Conservation (phyloP, 2,113 vertebrate genomes). For the Pygoscelis adeliae region DNA sequence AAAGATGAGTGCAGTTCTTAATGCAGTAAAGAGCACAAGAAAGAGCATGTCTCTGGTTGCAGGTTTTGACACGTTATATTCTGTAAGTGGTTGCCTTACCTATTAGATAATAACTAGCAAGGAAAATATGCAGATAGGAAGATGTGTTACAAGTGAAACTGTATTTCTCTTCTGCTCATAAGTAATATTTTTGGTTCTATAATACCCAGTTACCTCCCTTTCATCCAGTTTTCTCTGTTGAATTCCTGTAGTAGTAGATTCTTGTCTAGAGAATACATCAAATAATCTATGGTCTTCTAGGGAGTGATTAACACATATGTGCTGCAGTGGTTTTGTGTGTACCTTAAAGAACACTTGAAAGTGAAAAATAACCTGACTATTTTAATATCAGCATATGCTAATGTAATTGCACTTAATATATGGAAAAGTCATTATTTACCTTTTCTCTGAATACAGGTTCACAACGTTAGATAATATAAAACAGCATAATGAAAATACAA, state of each 20-base stretch:
- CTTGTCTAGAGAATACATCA: background rate
- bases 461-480: background rate
- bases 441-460: background rate
- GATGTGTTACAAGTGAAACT: background rate
- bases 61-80: fast-evolving
- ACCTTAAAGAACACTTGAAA: background rate
- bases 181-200: background rate
- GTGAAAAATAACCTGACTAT: background rate
- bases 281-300: background rate
- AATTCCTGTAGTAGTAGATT: background rate
- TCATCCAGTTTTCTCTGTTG: background rate
- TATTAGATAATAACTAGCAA: background rate
- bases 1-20: background rate
- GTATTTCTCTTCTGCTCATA: background rate
- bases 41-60: too few species aligned
- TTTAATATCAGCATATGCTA: background rate
- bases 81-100: background rate
- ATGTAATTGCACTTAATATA: background rate
- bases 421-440: background rate
- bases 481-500: background rate
- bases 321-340: background rate
- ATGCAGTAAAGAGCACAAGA: background rate
- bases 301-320: background rate
- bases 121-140: background rate
- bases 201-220: background rate